Percentiles rank a stretch among this genome's conserved stretches.
Evolutionary conservation across 2,888 invertebrate species (phyloP).

Genomic region (Ennomos quercinarius): DNA sequence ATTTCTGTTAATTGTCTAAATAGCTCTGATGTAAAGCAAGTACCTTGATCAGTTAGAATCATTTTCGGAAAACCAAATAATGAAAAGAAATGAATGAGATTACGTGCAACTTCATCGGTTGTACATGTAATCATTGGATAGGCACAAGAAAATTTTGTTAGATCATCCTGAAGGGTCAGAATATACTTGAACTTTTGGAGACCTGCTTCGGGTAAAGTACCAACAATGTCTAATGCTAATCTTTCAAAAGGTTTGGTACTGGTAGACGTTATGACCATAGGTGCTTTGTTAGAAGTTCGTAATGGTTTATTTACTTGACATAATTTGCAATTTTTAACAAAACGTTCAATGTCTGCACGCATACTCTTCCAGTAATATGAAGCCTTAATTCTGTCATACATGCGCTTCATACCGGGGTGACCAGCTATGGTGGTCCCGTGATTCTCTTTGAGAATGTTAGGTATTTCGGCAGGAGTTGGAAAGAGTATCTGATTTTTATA

Average conservation of each 20-base stretch:
- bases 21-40: too few relatives aligned
- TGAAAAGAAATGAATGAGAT: too few relatives aligned
- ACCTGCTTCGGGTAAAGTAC: too few relatives aligned
- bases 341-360: slow-evolving; percentile 26
- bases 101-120: too few relatives aligned
- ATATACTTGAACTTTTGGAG: too few relatives aligned
- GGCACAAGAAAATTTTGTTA: too few relatives aligned
- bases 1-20: too few relatives aligned
- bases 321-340: not conserved
- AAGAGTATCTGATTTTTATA: slow-evolving; percentile 1
- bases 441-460: slow-evolving; percentile 26
- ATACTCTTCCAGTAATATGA: slow-evolving; percentile 28
- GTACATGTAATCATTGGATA: too few relatives aligned
- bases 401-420: slow-evolving; percentile 20
- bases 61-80: too few relatives aligned
- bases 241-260: slow-evolving; percentile 27
- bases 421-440: slow-evolving; percentile 27
- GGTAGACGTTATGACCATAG: slow-evolving; percentile 28
- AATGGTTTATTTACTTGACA: too few relatives aligned
- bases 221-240: not conserved
- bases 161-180: too few relatives aligned
- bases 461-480: not conserved
- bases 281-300: slow-evolving; percentile 5
- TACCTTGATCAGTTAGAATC: too few relatives aligned
- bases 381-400: slow-evolving; percentile 20